Base-by-base conservation (phyloP, 2,113 vertebrate genomes). In the Stomatorhinus ivindoensis region DNA sequence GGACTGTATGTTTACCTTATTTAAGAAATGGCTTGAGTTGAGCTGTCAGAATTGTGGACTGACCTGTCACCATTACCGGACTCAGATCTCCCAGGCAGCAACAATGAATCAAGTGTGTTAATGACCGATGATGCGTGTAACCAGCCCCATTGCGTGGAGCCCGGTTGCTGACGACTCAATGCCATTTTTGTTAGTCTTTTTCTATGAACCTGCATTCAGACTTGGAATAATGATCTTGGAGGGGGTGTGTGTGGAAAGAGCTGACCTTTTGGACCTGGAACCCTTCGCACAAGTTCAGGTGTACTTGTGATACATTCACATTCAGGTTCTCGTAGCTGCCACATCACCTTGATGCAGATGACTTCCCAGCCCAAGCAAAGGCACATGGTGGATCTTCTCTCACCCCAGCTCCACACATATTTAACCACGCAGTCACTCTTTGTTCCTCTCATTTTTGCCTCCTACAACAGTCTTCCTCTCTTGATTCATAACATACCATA, bases 401-500 rank as follows among this genome's bases (percentile, higher is more conserved):
- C 27, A 76, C 3, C 13, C 31, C 10, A 35, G 1, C 69, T 39
- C 69, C 69, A 39, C 69, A 76, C 69, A 76, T 39, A 76, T 76
- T 2, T 76, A 76, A 39, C 31, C 69, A 76, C 39, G 69, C 31
- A 39, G 21, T 76, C 69, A 76, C 35, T 39, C 31, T 39, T 76
- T 76, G 35, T 39, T 39, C 31, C 13, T 17, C n/a, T 84, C 1
- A 9, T 42, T 13, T 31, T 39, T 19, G 39, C 27, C 42, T 89
- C 89, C 58, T 50, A 51, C 55, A 69, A 46, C 80, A 69, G 48
- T 87, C 83, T 89, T 42, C 31, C 50, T 85, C 86, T 73, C 7
- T 2, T 53, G 80, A 87, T 83, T 80, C 89, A 87, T 27, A 15
- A 48, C 24, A 51, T 86, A 87, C 92, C 91, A 89, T 91, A 92